phyloP scores from a whole-genome alignment of 1,140 invertebrate species.

The Wasmannia auropunctata region DNA sequence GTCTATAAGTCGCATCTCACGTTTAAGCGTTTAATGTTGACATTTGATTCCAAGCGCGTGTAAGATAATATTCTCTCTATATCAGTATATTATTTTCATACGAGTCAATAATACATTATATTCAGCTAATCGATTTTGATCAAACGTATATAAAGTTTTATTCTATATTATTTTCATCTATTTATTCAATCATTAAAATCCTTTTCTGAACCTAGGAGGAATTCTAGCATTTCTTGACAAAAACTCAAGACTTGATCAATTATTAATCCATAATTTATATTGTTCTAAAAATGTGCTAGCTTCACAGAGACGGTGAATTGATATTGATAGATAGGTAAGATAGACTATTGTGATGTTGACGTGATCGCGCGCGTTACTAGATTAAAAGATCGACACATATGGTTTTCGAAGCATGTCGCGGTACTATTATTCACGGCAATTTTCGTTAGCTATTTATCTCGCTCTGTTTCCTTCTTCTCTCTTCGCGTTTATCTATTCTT shows the following conservation, averaged over 20 bases:
- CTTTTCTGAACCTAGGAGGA: background rate
- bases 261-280: background rate
- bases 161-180: background rate
- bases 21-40: background rate
- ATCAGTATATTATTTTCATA: constrained; percentile 3
- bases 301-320: background rate
- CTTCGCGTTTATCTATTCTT: background rate
- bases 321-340: background rate
- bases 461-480: constrained; percentile 20
- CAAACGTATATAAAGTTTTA: background rate
- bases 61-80: background rate
- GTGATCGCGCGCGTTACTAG: background rate
- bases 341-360: background rate
- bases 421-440: constrained; percentile 23
- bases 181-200: background rate
- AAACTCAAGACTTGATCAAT: no score
- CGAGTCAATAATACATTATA: background rate
- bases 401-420: constrained; percentile 13
- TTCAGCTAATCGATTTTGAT: background rate
- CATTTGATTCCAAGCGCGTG: background rate
- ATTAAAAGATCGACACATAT: constrained; percentile 15
- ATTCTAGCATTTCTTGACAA: background rate
- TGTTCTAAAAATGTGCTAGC: background rate
- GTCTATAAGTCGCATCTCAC: background rate
- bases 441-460: constrained; percentile 40